Conservation (phyloP, 2,797 vertebrate genomes). For the Jordanella pulchra region DNA sequence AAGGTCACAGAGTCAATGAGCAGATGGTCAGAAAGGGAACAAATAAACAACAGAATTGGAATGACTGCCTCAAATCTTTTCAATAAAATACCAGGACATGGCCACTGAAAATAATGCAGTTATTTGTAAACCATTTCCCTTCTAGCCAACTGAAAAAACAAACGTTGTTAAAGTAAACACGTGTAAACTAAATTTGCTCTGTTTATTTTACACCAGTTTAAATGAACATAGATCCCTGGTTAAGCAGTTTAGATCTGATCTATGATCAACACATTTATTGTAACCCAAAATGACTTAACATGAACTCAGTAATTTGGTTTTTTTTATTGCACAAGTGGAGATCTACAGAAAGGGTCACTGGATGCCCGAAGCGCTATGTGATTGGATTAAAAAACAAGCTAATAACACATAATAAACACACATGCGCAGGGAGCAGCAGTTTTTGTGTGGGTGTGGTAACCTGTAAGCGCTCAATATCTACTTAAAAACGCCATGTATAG, state of each 20-base stretch:
- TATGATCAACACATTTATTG: too few relatives aligned
- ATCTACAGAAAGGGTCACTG: too few relatives aligned
- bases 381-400: not conserved
- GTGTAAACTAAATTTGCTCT: not conserved
- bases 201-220: not conserved
- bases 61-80: not conserved
- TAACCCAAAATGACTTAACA: too few relatives aligned
- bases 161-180: not conserved
- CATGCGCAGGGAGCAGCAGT: not conserved
- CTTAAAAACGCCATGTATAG: not conserved
- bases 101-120: not conserved
- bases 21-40: not conserved
- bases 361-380: not conserved
- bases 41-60: not conserved
- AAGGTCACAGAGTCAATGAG: not conserved
- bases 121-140: not conserved
- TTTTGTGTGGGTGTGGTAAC: not conserved
- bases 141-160: too few relatives aligned
- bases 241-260: not conserved
- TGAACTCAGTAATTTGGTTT: too few relatives aligned
- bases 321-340: too few relatives aligned
- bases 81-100: not conserved
- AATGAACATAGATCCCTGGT: not conserved
- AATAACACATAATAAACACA: not conserved
- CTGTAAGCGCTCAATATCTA: not conserved